Evolutionary conservation across 2,113 vertebrate genomes (phyloP).

Genomic region (chimpanzee (Pan troglodytes)): NHGRI_mPanTro3-v2.1_pri NC_072409.2:78742501-78743000

Average conservation of each 20-base stretch:
- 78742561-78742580: not conserved
- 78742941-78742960: no score
- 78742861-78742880: not conserved
- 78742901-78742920: not conserved
- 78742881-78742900: not conserved
- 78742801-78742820: constrained; percentile 6
- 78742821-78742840: constrained; percentile 1
- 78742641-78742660: not conserved
- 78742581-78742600: not conserved
- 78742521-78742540: not conserved
- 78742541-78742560: not conserved
- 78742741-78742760: constrained; percentile 20
- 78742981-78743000: not conserved
- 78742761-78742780: constrained; percentile 24
- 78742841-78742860: not conserved
- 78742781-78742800: constrained; percentile 44
- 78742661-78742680: not conserved
- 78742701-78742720: constrained; percentile 48
- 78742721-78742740: constrained; percentile 36
- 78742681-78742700: not conserved
- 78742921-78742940: not conserved
- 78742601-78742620: not conserved
- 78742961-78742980: not conserved
- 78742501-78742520: not conserved
- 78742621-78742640: not conserved